Conservation (phyloP, 2,113 vertebrate genomes). For the Sinocyclocheilus anophthalmus region DNA sequence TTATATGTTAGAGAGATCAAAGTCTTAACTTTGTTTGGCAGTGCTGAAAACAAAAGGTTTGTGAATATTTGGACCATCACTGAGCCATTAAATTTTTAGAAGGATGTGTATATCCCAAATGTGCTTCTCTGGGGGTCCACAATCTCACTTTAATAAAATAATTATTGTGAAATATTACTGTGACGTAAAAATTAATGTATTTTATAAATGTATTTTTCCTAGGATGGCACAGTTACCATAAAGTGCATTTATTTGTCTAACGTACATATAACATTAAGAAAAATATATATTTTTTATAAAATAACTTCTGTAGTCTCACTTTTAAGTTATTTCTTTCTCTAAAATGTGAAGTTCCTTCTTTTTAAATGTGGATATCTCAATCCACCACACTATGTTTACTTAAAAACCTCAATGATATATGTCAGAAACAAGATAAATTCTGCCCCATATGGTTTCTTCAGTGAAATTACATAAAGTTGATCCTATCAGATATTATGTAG, state of each 20-base stretch:
- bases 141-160: background rate
- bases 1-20: background rate
- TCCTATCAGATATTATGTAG: background rate
- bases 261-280: too few species aligned
- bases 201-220: too few species aligned
- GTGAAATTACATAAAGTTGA: background rate
- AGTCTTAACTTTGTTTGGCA: background rate
- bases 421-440: background rate
- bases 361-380: background rate
- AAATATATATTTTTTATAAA: too few species aligned
- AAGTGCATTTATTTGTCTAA: too few species aligned
- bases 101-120: background rate
- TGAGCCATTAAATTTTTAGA: background rate
- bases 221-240: too few species aligned
- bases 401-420: too few species aligned
- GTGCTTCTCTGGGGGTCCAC: background rate
- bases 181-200: too few species aligned
- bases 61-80: background rate
- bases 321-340: background rate
- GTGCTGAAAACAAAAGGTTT: background rate
- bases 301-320: too few species aligned
- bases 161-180: too few species aligned
- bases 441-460: background rate
- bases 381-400: background rate
- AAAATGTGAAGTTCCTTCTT: too few species aligned